A percentile compares a stretch with the other conserved stretches of the same genome.
These are phyloP conservation scores for Paramacrobiotus metropolitanus DNA, from an alignment of 1,140 invertebrate species.

Conservation along the genomic window DNA sequence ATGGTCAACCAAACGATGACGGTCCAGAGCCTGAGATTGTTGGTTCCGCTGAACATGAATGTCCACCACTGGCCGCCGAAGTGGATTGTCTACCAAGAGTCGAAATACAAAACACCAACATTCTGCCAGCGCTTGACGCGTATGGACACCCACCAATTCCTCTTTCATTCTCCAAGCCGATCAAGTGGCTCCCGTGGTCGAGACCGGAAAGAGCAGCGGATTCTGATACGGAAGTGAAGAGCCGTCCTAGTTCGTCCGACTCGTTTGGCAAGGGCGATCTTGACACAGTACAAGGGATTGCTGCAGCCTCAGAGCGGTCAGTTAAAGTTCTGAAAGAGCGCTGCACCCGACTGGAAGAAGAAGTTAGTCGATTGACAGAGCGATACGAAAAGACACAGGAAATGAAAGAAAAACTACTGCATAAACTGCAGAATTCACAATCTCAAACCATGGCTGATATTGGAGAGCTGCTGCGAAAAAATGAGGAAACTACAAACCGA, in stretches of 20 bases:
- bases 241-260: neutral
- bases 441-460: neutral
- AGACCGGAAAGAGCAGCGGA: neutral
- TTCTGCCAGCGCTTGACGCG: neutral
- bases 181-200: neutral
- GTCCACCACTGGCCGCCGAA: too few species aligned
- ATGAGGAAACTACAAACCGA: neutral
- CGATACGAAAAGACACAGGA: neutral
- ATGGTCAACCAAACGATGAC: too few species aligned
- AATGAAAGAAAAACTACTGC: neutral
- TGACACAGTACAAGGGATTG: neutral
- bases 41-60: too few species aligned
- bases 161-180: neutral
- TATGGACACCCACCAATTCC: neutral
- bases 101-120: too few species aligned
- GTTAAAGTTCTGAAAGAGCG: neutral
- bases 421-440: neutral
- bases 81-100: too few species aligned
- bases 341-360: neutral
- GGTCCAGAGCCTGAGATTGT: too few species aligned
- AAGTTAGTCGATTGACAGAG: neutral
- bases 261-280: neutral
- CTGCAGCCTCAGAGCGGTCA: neutral
- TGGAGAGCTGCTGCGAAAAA: neutral
- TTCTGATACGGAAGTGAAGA: neutral